Base-by-base conservation (phyloP, 30 jellyfish, hydroid and myxozoan genomes). In the Nemopilema nomurai region DNA sequence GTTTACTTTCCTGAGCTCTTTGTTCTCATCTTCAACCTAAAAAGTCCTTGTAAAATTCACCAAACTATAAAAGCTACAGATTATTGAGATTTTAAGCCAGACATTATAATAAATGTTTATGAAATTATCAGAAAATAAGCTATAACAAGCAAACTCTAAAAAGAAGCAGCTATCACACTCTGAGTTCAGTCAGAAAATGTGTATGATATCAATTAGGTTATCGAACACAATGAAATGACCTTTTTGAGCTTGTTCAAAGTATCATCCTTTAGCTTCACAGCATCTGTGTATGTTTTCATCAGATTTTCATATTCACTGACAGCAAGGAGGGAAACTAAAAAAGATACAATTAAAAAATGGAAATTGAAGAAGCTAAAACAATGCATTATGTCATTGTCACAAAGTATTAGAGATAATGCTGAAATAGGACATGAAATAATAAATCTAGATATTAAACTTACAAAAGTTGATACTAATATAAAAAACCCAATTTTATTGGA, bases 291-390 rank as follows among this genome's bases (percentile, higher is more conserved):
- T 52, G 70, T 82, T 76, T 85, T 91, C 84, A 77, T 67, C 28
- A 91, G 67, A 62, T 86, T 83, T 52, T 85, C 97, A 91, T 91
- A 91, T 71, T 91, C 97, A 71, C 88, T 66, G 50, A 91, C 97
- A 57, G 97, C 97, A 49, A 91, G 92, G 28, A 91, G 81, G 16
- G 97, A 91, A 74, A 85, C 97, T 91, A 67, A 62, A 78, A 62
- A 25, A 62, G 53, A 71, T 13, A n/a, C n/a, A n/a, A n/a, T n/a
- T n/a, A n/a, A n/a, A n/a, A n/a, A n/a, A n/a, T n/a, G n/a, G n/a
- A n/a, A n/a, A n/a, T n/a, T n/a, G n/a, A n/a, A n/a, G n/a, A n/a
- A n/a, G n/a, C n/a, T n/a, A n/a, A n/a, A n/a, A n/a, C n/a, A n/a
- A n/a, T n/a, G n/a, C n/a, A n/a, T n/a, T n/a, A n/a, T n/a, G n/a